Evolutionary conservation across 2,888 invertebrate species (phyloP), one percentile per base, ranked within the genome.

Genomic region (Cosmia pyralina): DNA sequence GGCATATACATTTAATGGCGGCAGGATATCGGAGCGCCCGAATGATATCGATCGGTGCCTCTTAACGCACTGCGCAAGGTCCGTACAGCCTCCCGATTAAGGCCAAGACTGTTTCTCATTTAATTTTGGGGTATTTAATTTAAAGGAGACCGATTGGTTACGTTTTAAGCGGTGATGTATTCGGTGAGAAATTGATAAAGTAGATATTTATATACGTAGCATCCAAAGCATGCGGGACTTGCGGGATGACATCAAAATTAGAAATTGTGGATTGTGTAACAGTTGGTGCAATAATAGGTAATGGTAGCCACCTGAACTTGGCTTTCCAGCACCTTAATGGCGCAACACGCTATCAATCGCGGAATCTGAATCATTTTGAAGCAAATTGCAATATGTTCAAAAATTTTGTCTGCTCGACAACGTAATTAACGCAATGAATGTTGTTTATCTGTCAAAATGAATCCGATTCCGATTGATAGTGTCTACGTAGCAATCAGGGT

Each of bases 71-170:
- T 93, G 94, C 94, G 94, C 94, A 94, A 81, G 93, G 81, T 87
- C 91, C 79, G 80, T 85, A 80, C 94, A 94, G 93, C 92, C 90
- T 93, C 93, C 88, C 67, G 22, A 58, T 94, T 94, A 94, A 94
- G 94, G 93, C 69, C 79, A 86, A 77, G 75, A 17, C 22, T 46
- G 15, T 13, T 22, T 0, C 1, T 10, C 1, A n/a, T 44, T 57
- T 48, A 11, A 38, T 53, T 66, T 65, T 3, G 10, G 7, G 70
- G 19, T 22, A 15, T 73, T 55, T 22, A 5, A 19, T 63, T 46
- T 50, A 4, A 41, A 15, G 34, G 6, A 55, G 7, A n/a, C 0
- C 4, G 11, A 4, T 68, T 68, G 15, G 50, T 10, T 46, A 67
- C 22, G n/a, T 52, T 41, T 28, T 19, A 15, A 11, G 7, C 34